A percentile compares a stretch with the other conserved stretches of the same genome.
Conservation (phyloP, 1,140 invertebrate species). For the Spodoptera frugiperda region DNA sequence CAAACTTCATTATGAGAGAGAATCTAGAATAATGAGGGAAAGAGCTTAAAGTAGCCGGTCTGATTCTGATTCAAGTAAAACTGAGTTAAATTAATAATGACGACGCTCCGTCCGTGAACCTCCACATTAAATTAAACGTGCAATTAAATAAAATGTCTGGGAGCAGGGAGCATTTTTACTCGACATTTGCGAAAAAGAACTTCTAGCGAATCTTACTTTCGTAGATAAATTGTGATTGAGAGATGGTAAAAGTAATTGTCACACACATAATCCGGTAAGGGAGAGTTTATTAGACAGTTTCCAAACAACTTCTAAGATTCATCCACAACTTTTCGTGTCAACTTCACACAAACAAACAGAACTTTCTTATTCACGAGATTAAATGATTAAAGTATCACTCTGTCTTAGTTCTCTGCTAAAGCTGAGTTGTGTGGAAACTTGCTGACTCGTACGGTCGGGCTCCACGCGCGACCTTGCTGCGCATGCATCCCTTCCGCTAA, state of each 20-base stretch:
- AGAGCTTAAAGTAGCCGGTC: slow-evolving; percentile 28
- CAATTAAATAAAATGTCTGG: slow-evolving; percentile 30
- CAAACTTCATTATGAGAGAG: slow-evolving; percentile 16
- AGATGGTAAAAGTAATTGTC: not conserved
- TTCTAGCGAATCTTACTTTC: not conserved
- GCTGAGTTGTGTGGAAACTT: not conserved
- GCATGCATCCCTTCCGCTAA: slow-evolving; percentile 44
- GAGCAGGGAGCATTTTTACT: not conserved
- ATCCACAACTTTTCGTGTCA: slow-evolving; percentile 6
- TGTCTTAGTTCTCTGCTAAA: not conserved
- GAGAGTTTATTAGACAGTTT: slow-evolving; percentile 5
- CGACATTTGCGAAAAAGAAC: not conserved
- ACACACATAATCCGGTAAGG: slow-evolving; percentile 3
- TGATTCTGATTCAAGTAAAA: slow-evolving; percentile 21
- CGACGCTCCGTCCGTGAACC: slow-evolving; percentile 2
- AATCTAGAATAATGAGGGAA: slow-evolving; percentile 21
- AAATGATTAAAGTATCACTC: slow-evolving; percentile 14
- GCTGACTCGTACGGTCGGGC: slow-evolving; percentile 26
- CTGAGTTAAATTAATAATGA: slow-evolving; percentile 33
- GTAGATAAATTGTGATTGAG: not conserved
- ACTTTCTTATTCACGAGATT: slow-evolving; percentile 7
- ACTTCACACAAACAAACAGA: slow-evolving; percentile 11
- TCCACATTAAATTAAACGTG: slow-evolving; percentile 23
- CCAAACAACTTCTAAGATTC: not conserved
- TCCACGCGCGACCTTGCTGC: slow-evolving; percentile 46